Evolutionary conservation across 2,888 invertebrate species (phyloP).

Genomic region (Mythimna ferrago): DNA sequence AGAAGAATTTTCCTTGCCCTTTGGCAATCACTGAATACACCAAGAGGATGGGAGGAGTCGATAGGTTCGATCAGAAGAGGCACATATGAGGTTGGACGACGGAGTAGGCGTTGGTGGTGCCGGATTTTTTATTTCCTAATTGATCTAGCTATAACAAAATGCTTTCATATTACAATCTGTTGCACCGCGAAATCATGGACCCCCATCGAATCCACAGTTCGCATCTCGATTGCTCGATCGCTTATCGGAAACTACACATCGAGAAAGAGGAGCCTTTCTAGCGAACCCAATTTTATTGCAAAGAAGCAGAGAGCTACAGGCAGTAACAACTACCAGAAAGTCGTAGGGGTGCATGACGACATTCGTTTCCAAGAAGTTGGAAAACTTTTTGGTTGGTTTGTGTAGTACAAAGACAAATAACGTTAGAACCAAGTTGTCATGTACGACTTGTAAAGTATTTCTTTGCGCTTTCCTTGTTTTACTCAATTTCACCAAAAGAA

Average conservation of each 20-base stretch:
- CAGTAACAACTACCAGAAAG: slow-evolving; percentile 51
- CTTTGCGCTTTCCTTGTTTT: slow-evolving; percentile 51
- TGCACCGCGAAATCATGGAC: too few relatives aligned
- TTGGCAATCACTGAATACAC: background rate
- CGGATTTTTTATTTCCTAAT: slow-evolving; percentile 30
- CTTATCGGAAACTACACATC: slow-evolving; percentile 37
- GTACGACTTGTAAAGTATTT: slow-evolving; percentile 50
- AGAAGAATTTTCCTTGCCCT: background rate
- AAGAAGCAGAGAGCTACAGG: slow-evolving; percentile 41
- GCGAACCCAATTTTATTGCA: slow-evolving; percentile 48
- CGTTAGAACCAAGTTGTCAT: slow-evolving; percentile 44
- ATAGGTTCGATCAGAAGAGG: slow-evolving; percentile 1
- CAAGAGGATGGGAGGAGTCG: slow-evolving; percentile 1
- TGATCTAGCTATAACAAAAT: slow-evolving; percentile 28
- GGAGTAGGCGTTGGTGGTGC: slow-evolving; percentile 37
- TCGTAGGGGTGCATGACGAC: slow-evolving; percentile 44
- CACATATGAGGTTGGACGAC: slow-evolving; percentile 22
- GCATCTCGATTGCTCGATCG: slow-evolving; percentile 13
- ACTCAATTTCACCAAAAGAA: slow-evolving; percentile 11
- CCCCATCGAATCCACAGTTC: background rate
- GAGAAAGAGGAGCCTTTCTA: slow-evolving; percentile 36
- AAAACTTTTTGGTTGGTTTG: too few relatives aligned
- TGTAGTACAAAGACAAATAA: slow-evolving; percentile 49
- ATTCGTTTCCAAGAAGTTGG: slow-evolving; percentile 40
- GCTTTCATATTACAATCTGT: slow-evolving; percentile 1